Evolutionary conservation across 1,140 invertebrate species (phyloP).

Genomic region (Musca vetustissima): DNA sequence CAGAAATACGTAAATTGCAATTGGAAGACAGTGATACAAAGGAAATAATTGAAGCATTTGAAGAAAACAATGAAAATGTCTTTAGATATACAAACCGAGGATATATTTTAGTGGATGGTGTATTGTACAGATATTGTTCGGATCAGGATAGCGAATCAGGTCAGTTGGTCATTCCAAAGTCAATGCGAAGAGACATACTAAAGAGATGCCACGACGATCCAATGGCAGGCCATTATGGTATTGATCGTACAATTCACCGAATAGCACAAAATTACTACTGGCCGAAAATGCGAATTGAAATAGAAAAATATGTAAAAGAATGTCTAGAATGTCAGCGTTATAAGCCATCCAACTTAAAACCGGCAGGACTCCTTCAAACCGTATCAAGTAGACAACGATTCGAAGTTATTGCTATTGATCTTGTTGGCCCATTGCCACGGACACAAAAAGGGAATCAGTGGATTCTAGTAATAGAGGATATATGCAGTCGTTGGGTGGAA

Average conservation of each 20-base stretch:
- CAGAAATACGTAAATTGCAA: too few species aligned
- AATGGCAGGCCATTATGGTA: slow-evolving; percentile 39
- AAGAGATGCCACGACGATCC: slow-evolving; percentile 37
- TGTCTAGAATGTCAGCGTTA: slow-evolving; percentile 40
- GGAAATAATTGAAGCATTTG: too few species aligned
- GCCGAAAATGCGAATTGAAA: slow-evolving; percentile 38
- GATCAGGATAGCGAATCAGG: slow-evolving; percentile 36
- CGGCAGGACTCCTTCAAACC: slow-evolving; percentile 33
- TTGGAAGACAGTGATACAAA: too few species aligned
- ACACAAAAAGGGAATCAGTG: slow-evolving; percentile 33
- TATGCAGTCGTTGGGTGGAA: neutral
- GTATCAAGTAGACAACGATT: slow-evolving; percentile 29
- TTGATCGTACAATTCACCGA: slow-evolving; percentile 34
- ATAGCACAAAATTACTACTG: slow-evolving; percentile 41
- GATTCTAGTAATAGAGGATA: neutral
- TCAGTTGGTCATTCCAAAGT: slow-evolving; percentile 29
- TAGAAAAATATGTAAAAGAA: slow-evolving; percentile 36
- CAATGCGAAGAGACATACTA: slow-evolving; percentile 25
- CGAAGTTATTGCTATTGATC: slow-evolving; percentile 35
- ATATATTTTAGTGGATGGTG: slow-evolving; percentile 37
- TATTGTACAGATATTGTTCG: slow-evolving; percentile 29
- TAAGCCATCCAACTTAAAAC: slow-evolving; percentile 41
- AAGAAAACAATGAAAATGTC: slow-evolving; percentile 1
- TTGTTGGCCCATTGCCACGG: slow-evolving; percentile 13
- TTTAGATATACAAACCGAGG: slow-evolving; percentile 27